Base-by-base conservation (phyloP, 1,140 invertebrate species). In the Neodiprion virginianus region DNA sequence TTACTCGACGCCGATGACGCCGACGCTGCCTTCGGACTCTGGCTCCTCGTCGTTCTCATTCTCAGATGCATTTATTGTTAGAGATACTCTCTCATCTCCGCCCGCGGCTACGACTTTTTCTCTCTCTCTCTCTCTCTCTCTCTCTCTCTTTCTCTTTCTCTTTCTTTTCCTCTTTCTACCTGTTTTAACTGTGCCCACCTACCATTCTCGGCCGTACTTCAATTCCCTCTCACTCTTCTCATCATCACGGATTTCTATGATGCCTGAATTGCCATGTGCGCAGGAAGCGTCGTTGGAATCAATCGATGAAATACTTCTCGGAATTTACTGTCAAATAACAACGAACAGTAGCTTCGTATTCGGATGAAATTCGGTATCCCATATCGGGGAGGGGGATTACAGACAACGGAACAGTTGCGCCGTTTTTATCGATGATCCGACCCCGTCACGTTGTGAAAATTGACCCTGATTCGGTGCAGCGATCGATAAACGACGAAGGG, bases 1-100 rank as follows among this genome's bases (percentile, higher is more conserved):
- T 83, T 80, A 81, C 76, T 77, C 72, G 75, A 69, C 79, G 68
- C 72, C 48, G 76, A 76, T 74, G 82, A 76, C 28, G 69, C 68
- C 47, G 40, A 67, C 75, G 73, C 74, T 74, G 76, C 67, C 72
- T 71, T 77, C 73, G 74, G 71, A 74, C 61, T 73, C 73, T 48
- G 68, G 47, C 53, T 50, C 21, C 67, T 71, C 12, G 23, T 23
- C 48, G 67, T 74, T 72, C 71, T 48, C 11, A 49, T 67, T 49
- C 48, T 50, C 7, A 40, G n/a, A 61, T 61, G 53, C n/a, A 61
- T 61, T 61, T 61, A 61, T 61, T 61, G 53, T 61, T 61, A 8
- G 3, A 61, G n/a, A 61, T 61, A 8, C 53, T 61, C 11, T 61
- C 53, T 61, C 53, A 61, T 61, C n/a, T 17, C 53, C 53, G 28